phyloP scores from a whole-genome alignment of 2,888 invertebrate genomes.

The Heliconius hortense region DNA sequence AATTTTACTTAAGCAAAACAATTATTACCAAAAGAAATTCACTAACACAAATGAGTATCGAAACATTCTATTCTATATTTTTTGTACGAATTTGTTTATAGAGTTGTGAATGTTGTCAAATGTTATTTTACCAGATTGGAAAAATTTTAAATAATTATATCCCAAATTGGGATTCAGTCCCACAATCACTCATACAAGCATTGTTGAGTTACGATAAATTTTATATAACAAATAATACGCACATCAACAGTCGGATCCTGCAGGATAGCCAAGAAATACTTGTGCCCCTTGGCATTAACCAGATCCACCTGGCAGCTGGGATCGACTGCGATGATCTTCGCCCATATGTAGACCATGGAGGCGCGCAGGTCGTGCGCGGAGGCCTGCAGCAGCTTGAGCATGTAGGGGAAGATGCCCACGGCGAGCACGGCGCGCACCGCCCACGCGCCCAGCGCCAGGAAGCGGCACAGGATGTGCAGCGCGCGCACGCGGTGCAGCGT shows the following conservation, averaged over 20 bases:
- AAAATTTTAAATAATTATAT: background rate
- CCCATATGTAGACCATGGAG: constrained; percentile 98
- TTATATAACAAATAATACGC: background rate
- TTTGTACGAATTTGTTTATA: too few species aligned
- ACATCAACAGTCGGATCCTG: constrained; percentile 93
- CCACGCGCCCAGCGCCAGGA: constrained; percentile 93
- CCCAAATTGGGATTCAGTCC: background rate
- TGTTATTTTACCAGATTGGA: too few species aligned
- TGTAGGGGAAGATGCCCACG: constrained; percentile 99
- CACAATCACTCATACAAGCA: too few species aligned
- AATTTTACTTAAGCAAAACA: too few species aligned
- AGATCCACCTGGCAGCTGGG: constrained; percentile 96
- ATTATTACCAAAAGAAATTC: background rate
- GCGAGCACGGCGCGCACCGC: constrained; percentile 97
- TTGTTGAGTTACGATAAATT: too few species aligned
- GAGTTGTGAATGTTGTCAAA: too few species aligned
- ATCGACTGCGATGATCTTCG: constrained; percentile 98
- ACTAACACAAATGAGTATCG: background rate
- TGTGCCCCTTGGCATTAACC: constrained; percentile 95
- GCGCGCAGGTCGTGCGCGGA: constrained; percentile 95
- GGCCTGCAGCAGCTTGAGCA: constrained; percentile 97
- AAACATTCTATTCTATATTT: too few species aligned
- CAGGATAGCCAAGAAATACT: constrained; percentile 95
- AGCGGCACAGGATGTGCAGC: constrained; percentile 94
- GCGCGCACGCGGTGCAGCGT: constrained; percentile 94